Conservation (phyloP, 1,140 invertebrate genomes). For the Lepidurus arcticus region DNA sequence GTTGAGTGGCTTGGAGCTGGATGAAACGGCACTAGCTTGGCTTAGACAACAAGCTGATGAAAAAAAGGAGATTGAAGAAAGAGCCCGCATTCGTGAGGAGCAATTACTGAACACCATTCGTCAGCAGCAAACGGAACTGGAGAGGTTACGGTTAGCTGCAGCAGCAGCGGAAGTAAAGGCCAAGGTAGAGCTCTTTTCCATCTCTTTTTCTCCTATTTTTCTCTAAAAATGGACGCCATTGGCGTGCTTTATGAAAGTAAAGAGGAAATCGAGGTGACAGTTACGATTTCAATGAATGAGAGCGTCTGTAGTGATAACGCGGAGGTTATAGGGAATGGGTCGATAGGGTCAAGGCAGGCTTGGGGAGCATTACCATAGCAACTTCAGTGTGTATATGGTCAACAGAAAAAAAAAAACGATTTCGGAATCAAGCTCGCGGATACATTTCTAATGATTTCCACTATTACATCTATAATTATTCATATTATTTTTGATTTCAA, state of each 20-base stretch:
- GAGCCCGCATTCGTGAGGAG: slow-evolving; percentile 39
- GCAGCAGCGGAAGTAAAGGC: slow-evolving; percentile 27
- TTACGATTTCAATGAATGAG: neutral
- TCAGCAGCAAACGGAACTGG: slow-evolving; percentile 37
- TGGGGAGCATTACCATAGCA: neutral
- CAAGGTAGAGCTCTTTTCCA: slow-evolving; percentile 26
- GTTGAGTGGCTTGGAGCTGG: slow-evolving; percentile 18
- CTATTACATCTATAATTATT: neutral
- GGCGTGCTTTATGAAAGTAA: neutral
- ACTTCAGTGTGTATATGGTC: neutral
- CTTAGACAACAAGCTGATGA: slow-evolving; percentile 32
- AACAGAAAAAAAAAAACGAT: neutral
- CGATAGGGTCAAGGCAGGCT: neutral
- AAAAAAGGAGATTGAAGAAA: slow-evolving; percentile 39
- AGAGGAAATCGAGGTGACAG: neutral
- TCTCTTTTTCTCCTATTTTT: neutral
- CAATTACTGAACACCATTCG: slow-evolving; percentile 40
- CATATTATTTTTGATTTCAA: neutral
- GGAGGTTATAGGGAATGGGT: neutral
- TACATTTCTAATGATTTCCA: neutral
- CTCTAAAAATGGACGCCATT: too few relatives aligned
- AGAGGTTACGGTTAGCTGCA: slow-evolving; percentile 37
- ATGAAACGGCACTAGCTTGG: neutral
- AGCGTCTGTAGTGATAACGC: neutral
- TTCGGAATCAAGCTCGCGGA: too few relatives aligned